These are phyloP conservation scores for Drosophila melanogaster DNA, from an alignment of 1,140 invertebrate species.

Conservation along the genomic window Release_6_plus_ISO1_MT NC_004354.4:8441501-8442000, in stretches of 20 bases:
- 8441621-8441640: slow-evolving; percentile 92
- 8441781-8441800: slow-evolving; percentile 97
- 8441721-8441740: slow-evolving; percentile 85
- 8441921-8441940: background rate
- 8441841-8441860: slow-evolving; percentile 86
- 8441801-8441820: slow-evolving; percentile 93
- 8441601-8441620: slow-evolving; percentile 91
- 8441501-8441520: slow-evolving; percentile 77
- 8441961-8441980: slow-evolving; percentile 67
- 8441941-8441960: slow-evolving; percentile 37
- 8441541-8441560: slow-evolving; percentile 89
- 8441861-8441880: slow-evolving; percentile 88
- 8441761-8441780: slow-evolving; percentile 97
- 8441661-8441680: slow-evolving; percentile 95
- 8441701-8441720: too few relatives aligned
- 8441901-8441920: slow-evolving; percentile 65
- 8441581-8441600: slow-evolving; percentile 93
- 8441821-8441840: slow-evolving; percentile 87
- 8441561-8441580: slow-evolving; percentile 91
- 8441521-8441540: slow-evolving; percentile 87
- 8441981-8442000: slow-evolving; percentile 69
- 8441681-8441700: slow-evolving; percentile 87
- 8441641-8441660: slow-evolving; percentile 91
- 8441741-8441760: slow-evolving; percentile 92
- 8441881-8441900: slow-evolving; percentile 85